Evolutionary conservation across 2,888 invertebrate genomes (phyloP).

Genomic region (Cactoblastis cactorum): DNA sequence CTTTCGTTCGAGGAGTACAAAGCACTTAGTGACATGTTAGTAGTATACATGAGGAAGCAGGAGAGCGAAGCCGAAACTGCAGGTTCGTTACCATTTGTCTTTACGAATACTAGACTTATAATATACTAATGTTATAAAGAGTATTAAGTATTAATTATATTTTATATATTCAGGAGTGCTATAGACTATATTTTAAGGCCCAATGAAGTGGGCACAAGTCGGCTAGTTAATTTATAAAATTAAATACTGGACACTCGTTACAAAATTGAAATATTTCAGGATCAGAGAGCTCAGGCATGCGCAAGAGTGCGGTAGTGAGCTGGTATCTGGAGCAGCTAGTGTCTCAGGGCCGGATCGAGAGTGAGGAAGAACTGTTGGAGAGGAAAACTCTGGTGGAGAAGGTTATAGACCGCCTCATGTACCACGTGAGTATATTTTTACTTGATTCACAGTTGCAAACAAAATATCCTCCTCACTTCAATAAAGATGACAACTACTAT

Average conservation of each 20-base stretch:
- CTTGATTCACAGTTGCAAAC: no score
- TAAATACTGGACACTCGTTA: no score
- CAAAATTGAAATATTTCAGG: slow-evolving; percentile 32
- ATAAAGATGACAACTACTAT: no score
- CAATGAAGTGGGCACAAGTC: no score
- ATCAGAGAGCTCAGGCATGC: slow-evolving; percentile 81
- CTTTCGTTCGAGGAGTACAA: slow-evolving; percentile 97
- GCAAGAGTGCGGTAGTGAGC: slow-evolving; percentile 89
- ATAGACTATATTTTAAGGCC: no score
- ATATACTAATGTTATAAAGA: no score
- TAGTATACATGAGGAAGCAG: slow-evolving; percentile 92
- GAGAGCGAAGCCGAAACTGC: slow-evolving; percentile 85
- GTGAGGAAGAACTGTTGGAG: slow-evolving; percentile 93
- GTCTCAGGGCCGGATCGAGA: slow-evolving; percentile 87
- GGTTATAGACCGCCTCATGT: slow-evolving; percentile 93
- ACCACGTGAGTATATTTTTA: slow-evolving; percentile 83
- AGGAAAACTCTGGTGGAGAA: slow-evolving; percentile 95
- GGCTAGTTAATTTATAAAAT: no score
- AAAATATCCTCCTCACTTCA: no score
- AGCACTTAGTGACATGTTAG: slow-evolving; percentile 92
- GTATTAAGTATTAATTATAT: no score
- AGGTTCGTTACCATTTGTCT: slow-evolving; percentile 49
- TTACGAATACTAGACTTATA: no score
- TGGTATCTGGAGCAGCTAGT: slow-evolving; percentile 96
- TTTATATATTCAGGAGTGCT: no score